phyloP scores from a whole-genome alignment of 2,113 vertebrate species.

The Perca fluviatilis region DNA sequence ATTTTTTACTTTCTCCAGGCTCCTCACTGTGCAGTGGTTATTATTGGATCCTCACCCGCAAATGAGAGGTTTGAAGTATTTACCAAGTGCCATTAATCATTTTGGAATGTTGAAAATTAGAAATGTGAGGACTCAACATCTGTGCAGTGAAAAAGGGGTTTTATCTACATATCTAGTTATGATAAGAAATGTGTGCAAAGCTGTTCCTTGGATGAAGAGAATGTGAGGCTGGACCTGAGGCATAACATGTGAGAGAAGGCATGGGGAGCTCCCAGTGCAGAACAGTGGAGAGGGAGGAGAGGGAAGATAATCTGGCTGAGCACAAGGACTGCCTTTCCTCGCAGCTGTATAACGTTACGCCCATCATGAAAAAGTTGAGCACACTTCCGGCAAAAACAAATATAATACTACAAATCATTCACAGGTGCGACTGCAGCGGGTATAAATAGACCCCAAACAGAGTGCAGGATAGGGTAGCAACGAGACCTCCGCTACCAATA shows the following conservation, averaged over 20 bases:
- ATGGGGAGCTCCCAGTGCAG: conserved; percentile 49
- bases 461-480: conserved; percentile 1
- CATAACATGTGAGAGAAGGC: conserved; percentile 50
- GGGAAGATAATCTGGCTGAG: conserved; percentile 28
- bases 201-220: conserved; percentile 44
- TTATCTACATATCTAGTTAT: conserved; percentile 8
- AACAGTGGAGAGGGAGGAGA: conserved; percentile 10
- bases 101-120: background rate
- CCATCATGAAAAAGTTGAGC: conserved; percentile 54
- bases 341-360: conserved; percentile 62
- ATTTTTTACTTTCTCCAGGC: conserved; percentile 31
- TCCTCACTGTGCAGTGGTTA: conserved; percentile 5
- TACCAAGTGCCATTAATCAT: background rate
- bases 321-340: conserved; percentile 47
- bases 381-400: conserved; percentile 68
- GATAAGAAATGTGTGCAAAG: conserved; percentile 42
- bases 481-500: background rate
- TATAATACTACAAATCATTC: conserved; percentile 50
- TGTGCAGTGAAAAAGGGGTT: conserved; percentile 12
- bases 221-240: conserved; percentile 49
- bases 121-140: background rate
- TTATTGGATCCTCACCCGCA: background rate
- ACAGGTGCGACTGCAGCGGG: conserved; percentile 34
- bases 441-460: conserved; percentile 55
- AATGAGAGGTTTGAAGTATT: background rate